Evolutionary conservation across 2,113 vertebrate genomes (phyloP).

Genomic region (Pelodiscus sinensis): DNA sequence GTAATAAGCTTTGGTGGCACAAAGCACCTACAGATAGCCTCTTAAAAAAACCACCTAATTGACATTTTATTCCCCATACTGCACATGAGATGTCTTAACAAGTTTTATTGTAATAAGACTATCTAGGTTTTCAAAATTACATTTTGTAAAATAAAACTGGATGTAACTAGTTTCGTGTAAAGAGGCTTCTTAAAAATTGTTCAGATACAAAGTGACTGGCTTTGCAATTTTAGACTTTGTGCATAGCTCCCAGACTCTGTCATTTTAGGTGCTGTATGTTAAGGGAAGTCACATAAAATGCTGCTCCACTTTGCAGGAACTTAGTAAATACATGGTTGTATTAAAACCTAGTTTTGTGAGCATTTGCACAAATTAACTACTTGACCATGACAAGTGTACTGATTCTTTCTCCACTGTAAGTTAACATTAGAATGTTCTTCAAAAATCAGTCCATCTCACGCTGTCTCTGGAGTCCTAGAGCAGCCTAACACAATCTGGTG

Average conservation of each 20-base stretch:
- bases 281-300: background rate
- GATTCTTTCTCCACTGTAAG: background rate
- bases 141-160: background rate
- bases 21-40: background rate
- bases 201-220: background rate
- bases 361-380: fast-evolving
- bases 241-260: background rate
- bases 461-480: background rate
- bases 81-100: background rate
- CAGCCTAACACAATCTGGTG: background rate
- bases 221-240: background rate
- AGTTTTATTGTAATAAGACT: background rate
- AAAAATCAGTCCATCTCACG: background rate
- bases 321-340: background rate
- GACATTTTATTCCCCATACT: background rate
- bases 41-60: background rate
- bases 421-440: background rate
- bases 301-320: background rate
- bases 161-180: background rate
- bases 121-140: slow-evolving; percentile 11
- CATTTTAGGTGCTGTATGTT: background rate
- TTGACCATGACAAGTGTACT: background rate
- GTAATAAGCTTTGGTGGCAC: background rate
- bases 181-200: background rate
- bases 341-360: background rate